A percentile compares a stretch with the other conserved stretches of the same genome.
Conservation (phyloP, 2,113 vertebrate genomes). For the Noctilio leporinus region DNA sequence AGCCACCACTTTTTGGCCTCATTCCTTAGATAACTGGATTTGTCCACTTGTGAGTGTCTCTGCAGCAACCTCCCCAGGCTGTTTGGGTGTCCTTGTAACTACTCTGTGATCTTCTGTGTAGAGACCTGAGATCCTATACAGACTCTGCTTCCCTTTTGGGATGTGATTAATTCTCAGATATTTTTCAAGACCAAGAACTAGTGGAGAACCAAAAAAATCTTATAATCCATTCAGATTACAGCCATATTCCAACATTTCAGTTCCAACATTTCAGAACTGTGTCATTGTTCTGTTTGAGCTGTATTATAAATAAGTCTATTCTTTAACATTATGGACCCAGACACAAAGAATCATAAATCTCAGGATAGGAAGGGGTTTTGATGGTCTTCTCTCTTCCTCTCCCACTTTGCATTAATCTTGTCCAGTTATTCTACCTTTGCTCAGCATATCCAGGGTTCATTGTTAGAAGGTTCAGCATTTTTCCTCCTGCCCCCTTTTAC, state of each 20-base stretch:
- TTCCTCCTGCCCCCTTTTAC: neutral
- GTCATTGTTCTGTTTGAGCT: neutral
- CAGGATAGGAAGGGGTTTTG: neutral
- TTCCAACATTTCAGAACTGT: neutral
- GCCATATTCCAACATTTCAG: neutral
- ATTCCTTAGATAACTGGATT: neutral
- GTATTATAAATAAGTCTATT: neutral
- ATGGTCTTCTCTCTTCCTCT: neutral
- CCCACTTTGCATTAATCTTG: too few relatives aligned
- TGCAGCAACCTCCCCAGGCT: neutral
- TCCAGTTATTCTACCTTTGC: neutral
- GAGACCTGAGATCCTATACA: neutral
- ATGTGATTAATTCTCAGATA: neutral
- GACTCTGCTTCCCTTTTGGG: neutral
- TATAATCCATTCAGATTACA: neutral
- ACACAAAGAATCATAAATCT: neutral
- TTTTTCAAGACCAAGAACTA: neutral
- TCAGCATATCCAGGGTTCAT: neutral
- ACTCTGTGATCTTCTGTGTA: neutral
- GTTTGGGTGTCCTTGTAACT: neutral
- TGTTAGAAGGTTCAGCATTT: slow-evolving; percentile 1
- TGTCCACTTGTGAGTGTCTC: neutral
- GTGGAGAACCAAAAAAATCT: neutral
- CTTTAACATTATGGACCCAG: neutral
- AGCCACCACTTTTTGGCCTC: neutral